Base-by-base conservation (phyloP, 92 coral and sea anemone genomes). In the Anthopleura xanthogrammica region DNA sequence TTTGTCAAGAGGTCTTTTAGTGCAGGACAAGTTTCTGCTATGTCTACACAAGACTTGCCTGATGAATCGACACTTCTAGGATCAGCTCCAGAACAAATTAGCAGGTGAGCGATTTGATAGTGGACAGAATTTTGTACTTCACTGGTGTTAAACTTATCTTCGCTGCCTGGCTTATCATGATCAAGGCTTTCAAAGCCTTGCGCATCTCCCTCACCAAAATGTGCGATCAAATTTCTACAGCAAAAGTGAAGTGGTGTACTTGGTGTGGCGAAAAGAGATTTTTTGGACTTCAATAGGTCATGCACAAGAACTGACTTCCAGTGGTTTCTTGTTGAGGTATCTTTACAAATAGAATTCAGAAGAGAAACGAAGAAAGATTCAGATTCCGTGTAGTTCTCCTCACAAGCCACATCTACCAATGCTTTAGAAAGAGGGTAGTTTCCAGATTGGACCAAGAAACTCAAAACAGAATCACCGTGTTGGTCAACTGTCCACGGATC, bases 201-300 rank as follows among this genome's bases (percentile, higher is more conserved):
- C n/a, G n/a, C n/a, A n/a, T n/a, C n/a, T n/a, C n/a, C n/a, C n/a
- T n/a, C n/a, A n/a, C n/a, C n/a, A n/a, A n/a, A n/a, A n/a, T n/a
- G n/a, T n/a, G n/a, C n/a, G n/a, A n/a, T n/a, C 4, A 77, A 4
- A 12, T 77, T 77, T 52, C 8, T 10, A 36, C 80, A 77, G 40
- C 80, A 52, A 66, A 87, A 83, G 52, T 90, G 93, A 70, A 90
- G 78, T 19, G 90, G 36, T 17, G 72, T 5, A 4, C 3, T 9
- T 48, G 52, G 5, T 4, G 36, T 64, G 22, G 72, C 6, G n/a
- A 5, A 9, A 4, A 4, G 5, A 19, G 3, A 3, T 14, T 13
- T 64, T 3, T 76, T 64, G 16, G 76, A 78, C 42, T 79, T 79
- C 16, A 48, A 12, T 13, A 58, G 19, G 55, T 75, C 46, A 22